phyloP scores from a whole-genome alignment of 2,888 invertebrate genomes.

The Polydrusus cervinus region DNA sequence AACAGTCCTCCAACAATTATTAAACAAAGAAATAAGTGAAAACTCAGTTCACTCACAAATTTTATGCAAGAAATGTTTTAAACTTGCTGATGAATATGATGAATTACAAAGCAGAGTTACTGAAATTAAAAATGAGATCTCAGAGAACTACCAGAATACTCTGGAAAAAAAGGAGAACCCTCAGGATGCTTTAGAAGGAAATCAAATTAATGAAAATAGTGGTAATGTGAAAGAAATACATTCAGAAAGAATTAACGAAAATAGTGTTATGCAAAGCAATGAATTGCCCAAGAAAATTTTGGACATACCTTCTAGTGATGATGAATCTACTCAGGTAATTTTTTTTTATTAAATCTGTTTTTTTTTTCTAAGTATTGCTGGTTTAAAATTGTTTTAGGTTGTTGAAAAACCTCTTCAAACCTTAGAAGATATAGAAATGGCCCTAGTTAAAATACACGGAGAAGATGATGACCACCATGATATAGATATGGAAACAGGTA shows the following conservation, averaged over 20 bases:
- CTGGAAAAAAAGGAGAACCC: slow-evolving; percentile 61
- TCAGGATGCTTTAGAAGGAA: neutral
- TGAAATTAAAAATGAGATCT: slow-evolving; percentile 74
- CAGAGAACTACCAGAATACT: slow-evolving; percentile 70
- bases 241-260: slow-evolving; percentile 27
- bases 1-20: slow-evolving; percentile 68
- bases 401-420: slow-evolving; percentile 56
- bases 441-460: slow-evolving; percentile 67
- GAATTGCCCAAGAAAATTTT: slow-evolving; percentile 67
- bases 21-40: slow-evolving; percentile 73
- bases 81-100: slow-evolving; percentile 78
- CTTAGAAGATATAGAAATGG: slow-evolving; percentile 69
- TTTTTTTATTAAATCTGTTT: neutral
- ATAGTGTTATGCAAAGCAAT: slow-evolving; percentile 56
- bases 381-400: slow-evolving; percentile 36
- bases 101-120: slow-evolving; percentile 73
- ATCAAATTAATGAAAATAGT: slow-evolving; percentile 9
- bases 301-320: slow-evolving; percentile 66
- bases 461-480: slow-evolving; percentile 54
- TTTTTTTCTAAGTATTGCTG: neutral
- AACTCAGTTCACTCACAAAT: slow-evolving; percentile 74
- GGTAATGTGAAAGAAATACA: slow-evolving; percentile 6
- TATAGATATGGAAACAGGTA: slow-evolving; percentile 54
- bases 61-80: slow-evolving; percentile 81
- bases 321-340: slow-evolving; percentile 46